Evolutionary conservation across 2,888 invertebrate genomes (phyloP), one percentile per base, ranked within the genome.

Genomic region (Mellilla xanthometata): DNA sequence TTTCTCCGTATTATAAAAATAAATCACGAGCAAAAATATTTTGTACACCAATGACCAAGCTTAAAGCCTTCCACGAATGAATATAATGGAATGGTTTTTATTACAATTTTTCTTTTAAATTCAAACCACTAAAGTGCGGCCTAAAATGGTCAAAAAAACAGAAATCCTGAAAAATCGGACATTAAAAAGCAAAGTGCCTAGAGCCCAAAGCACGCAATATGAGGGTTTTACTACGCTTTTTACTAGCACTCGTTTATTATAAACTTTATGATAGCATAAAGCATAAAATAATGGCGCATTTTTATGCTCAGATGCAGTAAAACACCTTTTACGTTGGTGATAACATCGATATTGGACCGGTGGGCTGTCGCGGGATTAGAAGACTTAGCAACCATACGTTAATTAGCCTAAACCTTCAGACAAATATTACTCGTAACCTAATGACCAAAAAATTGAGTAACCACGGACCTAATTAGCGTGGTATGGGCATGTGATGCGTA

Each of bases 261-360:
- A 83, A 86, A 84, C 69, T 85, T 88, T 88, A 88, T 80, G 77
- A 62, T 64, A 60, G 65, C 73, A 83, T 86, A 85, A 87, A 84
- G 75, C 71, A 78, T 84, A 79, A 72, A 82, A 81, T 87, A 84
- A 87, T 81, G 78, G 75, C 73, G 71, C 64, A 78, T 79, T 85
- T 85, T 86, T 87, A 85, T 72, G 81, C 72, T 78, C 72, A 72
- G 74, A 72, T 77, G 73, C 76, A 69, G 75, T 86, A 86, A 86
- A 87, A 84, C 82, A 81, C 83, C 80, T 81, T 86, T 87, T 81
- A 82, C 71, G 76, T 65, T 52, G 65, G 73, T 40, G 34, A 49
- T 54, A 49, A 52, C 52, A 56, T 28, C 52, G 40, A 31, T 50
- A 54, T 52, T 52, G 51, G 35, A 44, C 48, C 27, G 45, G 36